Conservation (phyloP, 1,140 invertebrate genomes). For the Temnothorax curvispinosus region DNA sequence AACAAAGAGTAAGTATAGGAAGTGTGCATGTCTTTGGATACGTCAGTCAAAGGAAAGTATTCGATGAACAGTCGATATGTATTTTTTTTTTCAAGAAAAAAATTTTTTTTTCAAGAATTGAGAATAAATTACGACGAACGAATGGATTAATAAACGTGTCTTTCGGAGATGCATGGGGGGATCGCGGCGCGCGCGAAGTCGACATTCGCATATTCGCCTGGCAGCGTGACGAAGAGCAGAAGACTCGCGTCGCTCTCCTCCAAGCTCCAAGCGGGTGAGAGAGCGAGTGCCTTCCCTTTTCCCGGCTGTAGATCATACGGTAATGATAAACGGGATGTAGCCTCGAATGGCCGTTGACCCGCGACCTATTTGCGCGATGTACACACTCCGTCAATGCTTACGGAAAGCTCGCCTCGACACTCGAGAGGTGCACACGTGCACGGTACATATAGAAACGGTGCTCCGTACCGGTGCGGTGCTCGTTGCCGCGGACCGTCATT, state of each 20-base stretch:
- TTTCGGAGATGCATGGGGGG: neutral
- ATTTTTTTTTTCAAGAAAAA: neutral
- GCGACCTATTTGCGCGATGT: constrained; percentile 63
- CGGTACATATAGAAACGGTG: neutral
- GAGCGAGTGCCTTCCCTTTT: constrained; percentile 53
- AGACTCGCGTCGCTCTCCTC: constrained; percentile 22
- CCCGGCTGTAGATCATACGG: constrained; percentile 58
- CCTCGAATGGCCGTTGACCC: constrained; percentile 62
- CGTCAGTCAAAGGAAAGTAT: neutral
- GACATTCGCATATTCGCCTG: constrained; percentile 30
- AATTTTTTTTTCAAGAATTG: neutral
- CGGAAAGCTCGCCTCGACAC: constrained; percentile 52
- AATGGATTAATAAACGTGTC: constrained; percentile 29
- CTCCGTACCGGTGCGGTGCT: constrained; percentile 33
- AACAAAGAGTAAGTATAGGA: neutral
- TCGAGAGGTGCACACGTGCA: neutral
- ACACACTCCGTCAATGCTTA: constrained; percentile 63
- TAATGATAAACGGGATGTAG: constrained; percentile 65
- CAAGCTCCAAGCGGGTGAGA: constrained; percentile 12
- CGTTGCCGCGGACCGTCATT: constrained; percentile 47
- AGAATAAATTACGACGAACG: neutral
- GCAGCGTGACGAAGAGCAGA: constrained; percentile 30
- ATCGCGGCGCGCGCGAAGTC: neutral
- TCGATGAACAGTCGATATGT: neutral
- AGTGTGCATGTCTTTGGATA: neutral